Evolutionary conservation across 2,888 invertebrate species (phyloP), one percentile per base, ranked within the genome.

Genomic region (Mycalesis mineus): DNA sequence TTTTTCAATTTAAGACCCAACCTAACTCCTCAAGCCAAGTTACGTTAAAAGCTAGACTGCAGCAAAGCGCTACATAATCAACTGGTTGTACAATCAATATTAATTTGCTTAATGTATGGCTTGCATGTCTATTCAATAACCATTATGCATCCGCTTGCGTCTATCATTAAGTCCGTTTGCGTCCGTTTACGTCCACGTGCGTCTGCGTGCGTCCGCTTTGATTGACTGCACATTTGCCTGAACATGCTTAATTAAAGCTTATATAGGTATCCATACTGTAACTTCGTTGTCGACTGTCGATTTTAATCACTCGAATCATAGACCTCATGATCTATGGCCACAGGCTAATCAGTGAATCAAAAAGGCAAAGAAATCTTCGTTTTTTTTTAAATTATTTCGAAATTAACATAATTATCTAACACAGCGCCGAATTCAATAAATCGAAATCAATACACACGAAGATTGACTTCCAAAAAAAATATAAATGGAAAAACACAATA

Each of bases 401-500:
- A 22, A 22, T n/a, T 22, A 22, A 22, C 22, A 22, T 22, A 22
- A 22, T 22, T 5, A 22, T n/a, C n/a, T 22, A 22, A 22, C 5
- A 22, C 22, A 22, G 22, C 22, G 22, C 22, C 22, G 22, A 22
- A 22, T 22, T 13, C 33, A 53, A 36, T 36, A 45, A 47, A 39
- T 47, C 39, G 13, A 11, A 22, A 22, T 22, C 22, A 22, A 22
- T 22, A 22, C 3, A 22, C 3, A 22, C 22, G 22, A 22, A 31
- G 37, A 31, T 31, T 9, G 28, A 39, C 39, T 15, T 13, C 6
- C 9, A 13, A 11, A 55, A 47, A 13, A 11, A 55, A 47, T 22
- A 41, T 50, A 37, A 56, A 7, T 40, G 22, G 14, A 22, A 37
- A n/a, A 41, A 51, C 15, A 52, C 42, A 52, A 42, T 42, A 41